Evolutionary conservation across 2,797 vertebrate species (phyloP).

Genomic region (Scolopax rusticola): DNA sequence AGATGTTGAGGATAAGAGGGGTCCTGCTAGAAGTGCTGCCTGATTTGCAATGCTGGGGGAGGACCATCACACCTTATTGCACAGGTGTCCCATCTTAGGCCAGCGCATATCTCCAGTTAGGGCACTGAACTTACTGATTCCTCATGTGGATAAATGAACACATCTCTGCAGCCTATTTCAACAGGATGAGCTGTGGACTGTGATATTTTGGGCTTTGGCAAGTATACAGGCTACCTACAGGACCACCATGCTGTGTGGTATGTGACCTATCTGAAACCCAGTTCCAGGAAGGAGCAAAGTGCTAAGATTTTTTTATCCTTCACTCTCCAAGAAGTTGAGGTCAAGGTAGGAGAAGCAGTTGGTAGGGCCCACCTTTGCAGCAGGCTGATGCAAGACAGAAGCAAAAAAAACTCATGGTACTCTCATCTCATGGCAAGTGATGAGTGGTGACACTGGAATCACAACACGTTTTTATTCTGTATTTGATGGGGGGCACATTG

Average conservation of each 20-base stretch:
- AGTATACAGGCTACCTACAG: background rate
- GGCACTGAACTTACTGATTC: background rate
- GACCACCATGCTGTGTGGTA: background rate
- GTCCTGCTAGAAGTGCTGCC: background rate
- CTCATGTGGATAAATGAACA: accelerated
- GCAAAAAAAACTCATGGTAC: background rate
- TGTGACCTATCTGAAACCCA: background rate
- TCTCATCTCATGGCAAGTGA: background rate
- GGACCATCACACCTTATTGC: background rate
- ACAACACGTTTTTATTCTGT: background rate
- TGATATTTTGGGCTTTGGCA: background rate
- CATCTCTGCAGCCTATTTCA: background rate
- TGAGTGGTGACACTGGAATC: background rate
- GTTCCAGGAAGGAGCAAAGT: background rate
- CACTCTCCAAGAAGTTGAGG: background rate
- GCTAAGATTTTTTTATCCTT: background rate
- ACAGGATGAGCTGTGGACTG: background rate
- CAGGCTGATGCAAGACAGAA: background rate
- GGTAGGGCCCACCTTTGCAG: background rate
- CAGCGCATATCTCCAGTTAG: background rate
- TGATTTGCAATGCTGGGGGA: background rate
- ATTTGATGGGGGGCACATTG: accelerated
- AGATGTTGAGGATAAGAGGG: background rate
- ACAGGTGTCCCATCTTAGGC: background rate
- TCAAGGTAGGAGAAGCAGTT: background rate